Base-by-base conservation (phyloP, 2,888 invertebrate species). In the Nematopogon swammerdamellus region DNA sequence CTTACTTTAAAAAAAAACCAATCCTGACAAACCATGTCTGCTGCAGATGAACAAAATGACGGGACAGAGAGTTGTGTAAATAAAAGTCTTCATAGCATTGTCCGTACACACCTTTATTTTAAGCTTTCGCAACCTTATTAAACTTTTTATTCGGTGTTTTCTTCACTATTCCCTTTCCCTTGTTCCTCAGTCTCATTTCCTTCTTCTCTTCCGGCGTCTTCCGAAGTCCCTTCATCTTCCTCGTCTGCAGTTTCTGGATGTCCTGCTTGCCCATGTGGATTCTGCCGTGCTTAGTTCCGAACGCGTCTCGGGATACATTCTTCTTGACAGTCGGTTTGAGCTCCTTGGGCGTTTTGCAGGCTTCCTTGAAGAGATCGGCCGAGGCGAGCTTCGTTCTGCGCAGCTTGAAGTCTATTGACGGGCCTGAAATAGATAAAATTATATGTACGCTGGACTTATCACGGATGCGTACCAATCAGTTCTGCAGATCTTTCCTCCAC, bases 251-350 rank as follows among this genome's bases (percentile, higher is more conserved):
- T 56, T 85, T 88, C 49, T 84, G 81, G 29, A 97, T 82, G 60
- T 94, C 87, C 64, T 98, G 98, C 59, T 87, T 88, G 56, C 92
- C 92, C 80, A 99, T 85, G 71, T 99, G 99, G 51, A 99, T 87
- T 48, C 95, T 88, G 44, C 96, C 98, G 62, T 92, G 82, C 59
- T 88, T 92, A 8, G 90, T 90, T 49, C 97, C 98, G 62, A 99
- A 87, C 2, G 83, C 85, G 77, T 98, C 95, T 49, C 84, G 84
- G 1, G 88, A 85, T 51, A 97, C 84, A 66, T 99, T 99, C 84
- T 98, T 98, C 80, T 91, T 92, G 62, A 90, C 91, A 56, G 87
- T 87, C 1, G 84, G 80, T 76, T 86, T 91, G 6, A 91, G 73
- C 67, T 88, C 86, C 63, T 85, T 89, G 1, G 95, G 94, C 67